These are phyloP conservation scores for Onychomys leucogaster DNA, from an alignment of 2,797 vertebrate genomes.

Conservation along the genomic window DNA sequence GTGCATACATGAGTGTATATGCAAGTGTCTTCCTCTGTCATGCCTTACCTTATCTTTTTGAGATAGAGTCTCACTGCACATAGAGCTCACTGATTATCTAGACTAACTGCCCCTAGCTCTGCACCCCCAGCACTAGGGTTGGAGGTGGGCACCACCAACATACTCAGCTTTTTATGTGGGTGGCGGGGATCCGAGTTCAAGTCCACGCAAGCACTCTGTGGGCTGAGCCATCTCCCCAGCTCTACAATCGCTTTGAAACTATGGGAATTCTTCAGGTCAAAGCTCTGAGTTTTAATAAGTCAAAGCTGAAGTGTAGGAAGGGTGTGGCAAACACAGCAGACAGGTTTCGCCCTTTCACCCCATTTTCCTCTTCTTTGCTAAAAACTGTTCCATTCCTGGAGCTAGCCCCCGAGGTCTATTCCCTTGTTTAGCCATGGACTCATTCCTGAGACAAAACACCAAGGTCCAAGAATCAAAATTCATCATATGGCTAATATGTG, in stretches of 20 bases:
- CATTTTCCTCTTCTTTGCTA: neutral
- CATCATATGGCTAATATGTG: neutral
- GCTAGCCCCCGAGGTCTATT: neutral
- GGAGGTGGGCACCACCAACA: no score
- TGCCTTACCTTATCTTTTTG: neutral
- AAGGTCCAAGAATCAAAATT: neutral
- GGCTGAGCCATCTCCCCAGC: neutral
- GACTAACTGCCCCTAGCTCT: neutral
- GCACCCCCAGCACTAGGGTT: neutral
- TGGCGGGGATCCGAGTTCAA: neutral
- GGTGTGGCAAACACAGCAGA: neutral
- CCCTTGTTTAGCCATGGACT: neutral
- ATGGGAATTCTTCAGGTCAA: conserved; percentile 42
- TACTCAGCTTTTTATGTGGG: neutral
- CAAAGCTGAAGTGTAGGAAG: neutral
- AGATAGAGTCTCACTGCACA: neutral
- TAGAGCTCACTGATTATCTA: neutral
- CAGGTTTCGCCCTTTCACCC: neutral
- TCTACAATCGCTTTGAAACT: neutral
- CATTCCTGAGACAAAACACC: neutral
- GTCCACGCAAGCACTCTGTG: neutral
- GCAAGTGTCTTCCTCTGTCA: neutral
- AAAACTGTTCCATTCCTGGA: neutral
- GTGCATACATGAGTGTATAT: neutral
- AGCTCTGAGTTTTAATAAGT: neutral